These are phyloP conservation scores for Carassius gibelio DNA, from an alignment of 2,113 vertebrate species.

Conservation along the genomic window DNA sequence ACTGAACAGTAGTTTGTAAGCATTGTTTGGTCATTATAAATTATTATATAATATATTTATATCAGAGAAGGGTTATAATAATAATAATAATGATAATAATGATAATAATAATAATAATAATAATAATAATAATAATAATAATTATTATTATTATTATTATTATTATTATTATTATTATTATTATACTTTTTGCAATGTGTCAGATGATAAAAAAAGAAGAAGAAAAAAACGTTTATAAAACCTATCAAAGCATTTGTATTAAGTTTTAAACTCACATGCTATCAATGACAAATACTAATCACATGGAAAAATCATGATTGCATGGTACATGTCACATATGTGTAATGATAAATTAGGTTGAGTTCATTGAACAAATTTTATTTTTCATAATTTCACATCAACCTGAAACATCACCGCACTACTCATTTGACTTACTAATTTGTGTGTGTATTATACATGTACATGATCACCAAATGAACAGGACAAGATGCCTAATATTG, in stretches of 20 bases:
- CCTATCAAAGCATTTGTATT: neutral
- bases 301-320: conserved; percentile 3
- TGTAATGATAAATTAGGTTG: conserved; percentile 4
- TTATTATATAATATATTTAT: too few species aligned
- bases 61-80: too few species aligned
- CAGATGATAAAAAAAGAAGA: neutral
- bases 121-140: too few species aligned
- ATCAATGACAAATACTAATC: conserved; percentile 22
- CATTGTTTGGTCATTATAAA: too few species aligned
- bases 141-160: too few species aligned
- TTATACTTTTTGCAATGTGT: too few species aligned
- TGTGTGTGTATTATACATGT: neutral
- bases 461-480: neutral
- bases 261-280: neutral
- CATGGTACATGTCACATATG: conserved; percentile 22
- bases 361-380: neutral
- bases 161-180: too few species aligned
- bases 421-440: too few species aligned
- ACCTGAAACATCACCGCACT: neutral
- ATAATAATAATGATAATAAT: too few species aligned
- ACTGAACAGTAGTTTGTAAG: too few species aligned
- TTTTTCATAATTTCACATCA: conserved; percentile 2
- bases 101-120: too few species aligned
- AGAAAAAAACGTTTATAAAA: neutral
- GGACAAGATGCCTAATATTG: neutral